phyloP scores from a whole-genome alignment of 1,140 invertebrate genomes.

The Cydia fagiglandana region DNA sequence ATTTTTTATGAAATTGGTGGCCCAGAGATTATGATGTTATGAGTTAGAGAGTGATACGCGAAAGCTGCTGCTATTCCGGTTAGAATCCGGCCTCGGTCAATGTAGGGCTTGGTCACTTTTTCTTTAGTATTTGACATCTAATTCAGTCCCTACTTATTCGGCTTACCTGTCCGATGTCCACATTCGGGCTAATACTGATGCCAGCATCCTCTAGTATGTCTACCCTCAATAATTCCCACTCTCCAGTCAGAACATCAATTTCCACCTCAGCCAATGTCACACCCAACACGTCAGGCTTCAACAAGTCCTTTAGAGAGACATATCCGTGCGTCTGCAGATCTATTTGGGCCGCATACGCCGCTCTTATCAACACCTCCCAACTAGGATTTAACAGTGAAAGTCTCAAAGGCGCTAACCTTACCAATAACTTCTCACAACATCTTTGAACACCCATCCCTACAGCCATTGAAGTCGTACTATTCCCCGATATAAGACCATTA shows the following conservation, averaged over 20 bases:
- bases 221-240: constrained; percentile 82
- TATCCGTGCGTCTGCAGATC: constrained; percentile 75
- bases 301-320: constrained; percentile 52
- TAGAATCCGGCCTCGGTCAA: no score
- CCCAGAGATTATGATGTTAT: no score
- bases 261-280: constrained; percentile 83
- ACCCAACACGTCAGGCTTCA: constrained; percentile 81
- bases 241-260: constrained; percentile 87
- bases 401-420: constrained; percentile 82
- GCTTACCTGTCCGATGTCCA: constrained; percentile 89
- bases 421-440: constrained; percentile 68
- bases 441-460: constrained; percentile 43
- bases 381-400: constrained; percentile 76
- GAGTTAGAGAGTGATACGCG: no score
- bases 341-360: constrained; percentile 78
- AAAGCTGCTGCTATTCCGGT: no score
- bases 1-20: no score
- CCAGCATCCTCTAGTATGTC: constrained; percentile 89
- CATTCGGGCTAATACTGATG: constrained; percentile 84
- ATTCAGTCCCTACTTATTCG: no score
- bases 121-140: no score
- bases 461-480: constrained; percentile 68
- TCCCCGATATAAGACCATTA: constrained; percentile 82
- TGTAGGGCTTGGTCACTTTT: no score
- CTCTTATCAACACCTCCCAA: constrained; percentile 82